Evolutionary conservation across 2,888 invertebrate genomes (phyloP), one percentile per base, ranked within the genome.

Genomic region (Limnephilus lunatus): DNA sequence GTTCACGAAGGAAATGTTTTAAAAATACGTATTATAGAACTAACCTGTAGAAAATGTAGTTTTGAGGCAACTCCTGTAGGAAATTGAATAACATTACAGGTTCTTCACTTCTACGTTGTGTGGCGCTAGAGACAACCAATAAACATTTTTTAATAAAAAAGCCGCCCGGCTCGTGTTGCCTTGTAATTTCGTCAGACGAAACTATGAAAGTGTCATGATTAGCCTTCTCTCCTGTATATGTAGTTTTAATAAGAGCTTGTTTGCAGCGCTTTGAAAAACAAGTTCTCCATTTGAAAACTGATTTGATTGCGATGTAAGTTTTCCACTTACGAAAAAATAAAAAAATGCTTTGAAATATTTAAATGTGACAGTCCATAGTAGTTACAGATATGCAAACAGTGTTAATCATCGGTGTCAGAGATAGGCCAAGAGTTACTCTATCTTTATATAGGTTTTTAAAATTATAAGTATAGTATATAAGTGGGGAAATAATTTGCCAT

Each of bases 51-150:
- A 44, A 85, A 86, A n/a, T 30, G 86, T 32, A 83, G 90, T 44
- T 39, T 32, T n/a, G 32, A 35, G 85, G 53, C 44, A 83, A 90
- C 39, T 35, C 83, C 85, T 30, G 32, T 14, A 80, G 39, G 44
- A 90, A 90, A 90, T 90, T 83, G 90, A 90, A 90, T 83, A 44
- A 90, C 68, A 83, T 83, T 85, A n/a, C 82, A 83, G 83, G 68
- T 82, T n/a, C 25, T 82, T 25, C 35, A 53, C 48, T 48, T 31
- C 82, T 44, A 19, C 44, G 39, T 35, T 14, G 35, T 44, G 30
- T 81, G 39, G n/a, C 81, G 39, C 82, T 30, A 44, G n/a, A 9
- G 83, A 82, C 31, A 14, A 53, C 19, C 32, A 82, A 82, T 82
- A 82, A 30, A 82, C 82, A 32, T 32, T 83, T n/a, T 83, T 83